These are phyloP conservation scores for Caenorhabditis briggsae DNA, from an alignment of 1,140 invertebrate species.

Conservation along the genomic window DNA sequence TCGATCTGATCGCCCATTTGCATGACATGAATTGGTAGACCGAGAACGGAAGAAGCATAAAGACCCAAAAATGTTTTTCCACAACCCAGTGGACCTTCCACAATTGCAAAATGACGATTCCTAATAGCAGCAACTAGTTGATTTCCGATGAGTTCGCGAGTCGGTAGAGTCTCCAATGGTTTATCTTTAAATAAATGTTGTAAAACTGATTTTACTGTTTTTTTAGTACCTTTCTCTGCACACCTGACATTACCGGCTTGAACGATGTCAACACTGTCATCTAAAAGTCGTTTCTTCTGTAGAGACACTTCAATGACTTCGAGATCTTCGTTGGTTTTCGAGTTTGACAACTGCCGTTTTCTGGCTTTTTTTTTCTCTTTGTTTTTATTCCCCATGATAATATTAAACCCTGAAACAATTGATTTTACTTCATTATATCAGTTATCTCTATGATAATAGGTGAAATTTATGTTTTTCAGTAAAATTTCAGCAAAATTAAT, in stretches of 20 bases:
- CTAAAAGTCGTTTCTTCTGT: conserved; percentile 26
- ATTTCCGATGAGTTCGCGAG: conserved; percentile 17
- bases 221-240: neutral
- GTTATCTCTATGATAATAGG: too few relatives aligned
- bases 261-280: neutral
- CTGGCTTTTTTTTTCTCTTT: conserved; percentile 34
- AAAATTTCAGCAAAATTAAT: too few relatives aligned
- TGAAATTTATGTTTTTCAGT: too few relatives aligned
- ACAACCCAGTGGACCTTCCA: conserved; percentile 87
- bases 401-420: conserved; percentile 4
- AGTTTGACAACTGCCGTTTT: conserved; percentile 32
- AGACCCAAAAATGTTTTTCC: conserved; percentile 94
- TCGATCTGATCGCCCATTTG: conserved; percentile 98
- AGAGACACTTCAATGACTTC: conserved; percentile 50
- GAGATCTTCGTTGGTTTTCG: conserved; percentile 45
- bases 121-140: conserved; percentile 8
- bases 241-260: neutral
- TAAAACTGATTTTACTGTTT: too few relatives aligned
- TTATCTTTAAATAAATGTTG: conserved; percentile 13
- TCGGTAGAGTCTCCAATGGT: conserved; percentile 36
- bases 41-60: conserved; percentile 86
- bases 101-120: conserved; percentile 50
- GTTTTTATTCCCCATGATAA: conserved; percentile 37
- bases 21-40: conserved; percentile 82
- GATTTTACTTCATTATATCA: too few relatives aligned